phyloP scores from a whole-genome alignment of 2,888 invertebrate genomes.

The Syrista parreyssii region DNA sequence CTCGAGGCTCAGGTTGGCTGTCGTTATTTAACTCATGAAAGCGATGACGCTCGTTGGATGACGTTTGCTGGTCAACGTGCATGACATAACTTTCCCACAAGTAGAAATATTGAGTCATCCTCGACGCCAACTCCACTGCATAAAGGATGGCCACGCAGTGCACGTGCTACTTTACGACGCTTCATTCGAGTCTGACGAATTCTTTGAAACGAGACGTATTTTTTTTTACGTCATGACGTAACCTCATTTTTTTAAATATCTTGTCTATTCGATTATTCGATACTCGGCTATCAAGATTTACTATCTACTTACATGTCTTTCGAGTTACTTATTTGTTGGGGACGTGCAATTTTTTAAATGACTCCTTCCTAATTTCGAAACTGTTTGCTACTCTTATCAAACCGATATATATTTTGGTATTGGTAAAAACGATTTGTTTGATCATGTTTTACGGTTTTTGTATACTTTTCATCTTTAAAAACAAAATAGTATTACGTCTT shows the following conservation, averaged over 20 bases:
- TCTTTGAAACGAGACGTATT: not conserved
- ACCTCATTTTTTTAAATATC: not conserved
- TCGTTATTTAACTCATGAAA: constrained; percentile 91
- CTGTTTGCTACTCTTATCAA: not conserved
- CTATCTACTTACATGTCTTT: not conserved
- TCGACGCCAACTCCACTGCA: constrained; percentile 62
- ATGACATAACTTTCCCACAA: constrained; percentile 58
- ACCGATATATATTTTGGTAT: not conserved
- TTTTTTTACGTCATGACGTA: not conserved
- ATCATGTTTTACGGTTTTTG: not conserved
- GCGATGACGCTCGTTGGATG: constrained; percentile 93
- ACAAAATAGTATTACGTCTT: not conserved
- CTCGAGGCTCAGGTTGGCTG: constrained; percentile 82
- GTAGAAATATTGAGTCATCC: constrained; percentile 55
- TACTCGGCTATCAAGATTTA: not conserved
- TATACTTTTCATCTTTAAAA: not conserved
- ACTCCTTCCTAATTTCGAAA: not conserved
- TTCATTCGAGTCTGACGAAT: constrained; percentile 60
- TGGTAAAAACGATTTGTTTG: not conserved
- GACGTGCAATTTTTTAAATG: not conserved
- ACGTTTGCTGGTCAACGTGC: constrained; percentile 60
- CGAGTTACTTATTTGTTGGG: not conserved
- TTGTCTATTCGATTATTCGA: not conserved
- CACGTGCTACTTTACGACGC: constrained; percentile 59
- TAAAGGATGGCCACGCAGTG: constrained; percentile 68